Evolutionary conservation across 2,888 invertebrate species (phyloP), one percentile per base, ranked within the genome.

Genomic region (Octonoba sinensis): DNA sequence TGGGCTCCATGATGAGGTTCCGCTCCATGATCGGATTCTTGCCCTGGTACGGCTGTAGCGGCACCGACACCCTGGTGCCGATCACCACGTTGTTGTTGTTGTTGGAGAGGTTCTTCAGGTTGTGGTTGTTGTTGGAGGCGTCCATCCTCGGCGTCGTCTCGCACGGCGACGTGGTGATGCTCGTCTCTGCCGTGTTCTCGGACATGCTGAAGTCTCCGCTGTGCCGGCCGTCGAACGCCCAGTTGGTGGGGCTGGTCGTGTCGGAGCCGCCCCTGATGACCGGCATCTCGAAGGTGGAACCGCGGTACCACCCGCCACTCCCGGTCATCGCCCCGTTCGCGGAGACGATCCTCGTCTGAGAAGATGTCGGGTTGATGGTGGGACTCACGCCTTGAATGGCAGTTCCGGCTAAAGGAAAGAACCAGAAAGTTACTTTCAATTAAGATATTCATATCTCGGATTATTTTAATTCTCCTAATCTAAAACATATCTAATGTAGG

Each of bases 11-110:
- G 90, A 86, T 91, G 88, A 92, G 88, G 89, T 95, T 95, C 13
- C 94, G 89, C 87, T 94, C 94, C 87, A 93, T 90, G 84, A 95
- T 96, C 13, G 93, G 92, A 90, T 95, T 96, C 44, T 94, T 91
- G 0, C 96, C 96, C 88, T 95, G 94, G 88, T 95, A 93, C 0
- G 95, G 94, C 87, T 93, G 95, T 60, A 95, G 85, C 83, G 86
- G 88, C 47, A 85, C 82, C 13, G 84, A 83, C 3, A 85, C 85
- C 84, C 87, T 87, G 73, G 87, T 84, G 15, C 86, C 86, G 27
- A 85, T 85, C 64, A 83, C 72, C 1, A 73, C 72, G 20, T 72
- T 75, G 46, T 78, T 79, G 36, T 78, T 81, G 11, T 78, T 62
- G 15, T 91, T 91, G 1, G 83, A 83, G 20, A 82, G 72, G 24